Percentiles rank a stretch among this genome's conserved stretches.
Evolutionary conservation across 2,113 vertebrate genomes (phyloP).

Genomic region (Tachuris rubrigastra): DNA sequence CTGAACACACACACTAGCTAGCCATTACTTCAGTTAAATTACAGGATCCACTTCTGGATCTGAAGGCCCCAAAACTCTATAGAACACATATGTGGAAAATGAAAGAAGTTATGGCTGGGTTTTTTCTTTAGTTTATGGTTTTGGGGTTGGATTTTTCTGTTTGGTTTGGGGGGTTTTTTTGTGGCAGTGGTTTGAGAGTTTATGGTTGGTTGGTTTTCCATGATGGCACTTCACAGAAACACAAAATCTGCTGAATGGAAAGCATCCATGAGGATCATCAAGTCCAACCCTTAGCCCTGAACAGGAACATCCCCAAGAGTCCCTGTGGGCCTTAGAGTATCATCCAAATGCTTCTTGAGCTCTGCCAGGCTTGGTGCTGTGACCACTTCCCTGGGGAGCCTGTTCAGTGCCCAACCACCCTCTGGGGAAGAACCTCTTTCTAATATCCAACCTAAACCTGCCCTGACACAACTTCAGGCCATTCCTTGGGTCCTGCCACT

Average conservation of each 20-base stretch:
- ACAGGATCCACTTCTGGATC: not conserved
- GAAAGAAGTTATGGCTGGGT: not conserved
- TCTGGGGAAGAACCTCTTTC: not conserved
- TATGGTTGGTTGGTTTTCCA: not conserved
- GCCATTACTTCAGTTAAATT: not conserved
- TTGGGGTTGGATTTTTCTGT: not conserved
- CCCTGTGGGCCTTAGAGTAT: not conserved
- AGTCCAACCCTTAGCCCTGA: not conserved
- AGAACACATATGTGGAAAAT: not conserved
- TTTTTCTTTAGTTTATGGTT: not conserved
- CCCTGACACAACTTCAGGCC: not conserved
- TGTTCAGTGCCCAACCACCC: not conserved
- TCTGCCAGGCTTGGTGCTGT: not conserved
- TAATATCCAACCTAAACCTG: not conserved
- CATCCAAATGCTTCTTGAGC: not conserved
- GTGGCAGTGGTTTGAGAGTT: fast-evolving
- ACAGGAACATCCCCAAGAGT: not conserved
- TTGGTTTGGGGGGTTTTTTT: not conserved
- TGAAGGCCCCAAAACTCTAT: not conserved
- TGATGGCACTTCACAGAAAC: not conserved
- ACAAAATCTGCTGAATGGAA: not conserved
- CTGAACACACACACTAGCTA: not conserved
- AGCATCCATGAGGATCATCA: not conserved
- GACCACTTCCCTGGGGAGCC: not conserved
- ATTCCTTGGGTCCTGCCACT: not conserved